phyloP scores from a whole-genome alignment of 2,888 invertebrate species.

The Oligia strigilis region DNA sequence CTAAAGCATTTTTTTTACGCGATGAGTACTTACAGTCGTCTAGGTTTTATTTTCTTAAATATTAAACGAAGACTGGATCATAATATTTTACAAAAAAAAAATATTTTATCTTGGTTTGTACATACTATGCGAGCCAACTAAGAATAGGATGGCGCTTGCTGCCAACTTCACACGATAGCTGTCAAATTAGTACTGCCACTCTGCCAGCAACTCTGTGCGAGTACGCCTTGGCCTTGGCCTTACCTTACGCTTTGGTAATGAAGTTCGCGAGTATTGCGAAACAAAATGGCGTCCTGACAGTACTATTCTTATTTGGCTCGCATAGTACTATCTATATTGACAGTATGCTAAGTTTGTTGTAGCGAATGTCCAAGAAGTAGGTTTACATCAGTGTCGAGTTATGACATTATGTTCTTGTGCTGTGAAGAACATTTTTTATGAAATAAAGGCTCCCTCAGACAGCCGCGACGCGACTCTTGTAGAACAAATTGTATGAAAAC shows the following conservation, averaged over 20 bases:
- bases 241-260: too few species aligned
- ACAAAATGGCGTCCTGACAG: too few species aligned
- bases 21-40: conserved; percentile 39
- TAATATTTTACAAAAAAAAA: conserved; percentile 9
- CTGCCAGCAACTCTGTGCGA: too few species aligned
- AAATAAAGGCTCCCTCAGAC: not conserved
- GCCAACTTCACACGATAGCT: too few species aligned
- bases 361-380: conserved; percentile 28
- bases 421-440: conserved; percentile 3
- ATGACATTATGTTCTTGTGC: conserved; percentile 12
- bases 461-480: not conserved
- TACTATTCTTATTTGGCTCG: too few species aligned
- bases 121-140: too few species aligned
- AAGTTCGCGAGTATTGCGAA: too few species aligned
- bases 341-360: conserved; percentile 28
- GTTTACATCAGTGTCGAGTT: conserved; percentile 28
- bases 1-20: conserved; percentile 5
- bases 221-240: too few species aligned
- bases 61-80: conserved; percentile 21
- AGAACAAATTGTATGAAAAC: not conserved
- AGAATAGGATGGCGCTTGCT: too few species aligned
- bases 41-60: conserved; percentile 29
- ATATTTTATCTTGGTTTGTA: conserved; percentile 9
- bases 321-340: conserved; percentile 13
- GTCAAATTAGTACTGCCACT: too few species aligned